Base-by-base conservation (phyloP, 2,888 invertebrate genomes). In the Eugnorisma glareosa region DNA sequence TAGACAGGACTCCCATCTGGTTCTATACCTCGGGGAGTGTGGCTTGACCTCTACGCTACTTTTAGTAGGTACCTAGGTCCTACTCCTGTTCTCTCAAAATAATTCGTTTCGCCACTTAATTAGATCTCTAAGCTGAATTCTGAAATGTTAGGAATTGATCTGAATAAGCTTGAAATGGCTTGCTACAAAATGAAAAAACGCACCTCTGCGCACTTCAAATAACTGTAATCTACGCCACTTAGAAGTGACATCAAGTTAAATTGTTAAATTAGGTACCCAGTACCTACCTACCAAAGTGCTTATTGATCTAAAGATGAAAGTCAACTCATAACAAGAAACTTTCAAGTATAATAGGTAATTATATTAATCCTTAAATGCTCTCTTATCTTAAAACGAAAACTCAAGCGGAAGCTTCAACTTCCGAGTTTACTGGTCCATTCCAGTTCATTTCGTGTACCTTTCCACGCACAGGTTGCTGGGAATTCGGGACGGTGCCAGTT, bases 401-500 rank as follows among this genome's bases (percentile, higher is more conserved):
- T 79, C 48, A 48, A 76, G 48, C 82, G 82, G 79, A 79, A 68
- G 28, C 75, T 67, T 63, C 54, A 35, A 75, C 67, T 79, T 82
- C 82, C 79, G 76, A 79, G 82, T 75, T 67, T 82, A 79, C 76
- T 79, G 76, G 63, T 79, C 79, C 79, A 82, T 82, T 68, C 35
- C 83, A 70, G 54, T 78, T 83, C 67, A 71, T 81, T 67, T 70
- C 57, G 66, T 73, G 48, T 24, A 35, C 81, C 57, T 78, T 78
- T 66, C 24, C 35, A 73, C 57, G 28, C 37, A 45, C 43, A 48
- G 81, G 40, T 15, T 31, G n/a, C n/a, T 35, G 48, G 64, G 40
- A 48, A 40, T 40, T 43, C 64, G 64, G 45, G 35, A 43, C 45
- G 57, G 57, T 35, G 40, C 37, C 63, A 54, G 80, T 35, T 61